These are phyloP conservation scores for Axis porcinus DNA, from an alignment of 2,113 vertebrate genomes.

Conservation along the genomic window DNA sequence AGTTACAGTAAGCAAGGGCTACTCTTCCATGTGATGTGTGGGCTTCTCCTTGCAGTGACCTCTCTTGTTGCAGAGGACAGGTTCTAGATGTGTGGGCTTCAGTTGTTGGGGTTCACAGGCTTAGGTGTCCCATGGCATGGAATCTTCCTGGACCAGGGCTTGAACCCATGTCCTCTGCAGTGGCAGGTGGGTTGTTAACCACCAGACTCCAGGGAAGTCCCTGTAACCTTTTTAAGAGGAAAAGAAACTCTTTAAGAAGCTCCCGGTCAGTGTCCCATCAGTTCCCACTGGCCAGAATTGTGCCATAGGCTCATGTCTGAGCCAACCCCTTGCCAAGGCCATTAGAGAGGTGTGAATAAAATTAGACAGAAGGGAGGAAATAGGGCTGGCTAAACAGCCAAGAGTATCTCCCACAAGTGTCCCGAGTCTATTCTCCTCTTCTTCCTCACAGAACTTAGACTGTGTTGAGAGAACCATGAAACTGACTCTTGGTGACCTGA, in stretches of 20 bases:
- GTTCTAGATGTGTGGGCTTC: not conserved
- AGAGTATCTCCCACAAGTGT: not conserved
- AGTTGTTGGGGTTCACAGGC: not conserved
- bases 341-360: not conserved
- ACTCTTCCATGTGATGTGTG: not conserved
- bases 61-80: not conserved
- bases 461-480: not conserved
- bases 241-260: not conserved
- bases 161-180: not conserved
- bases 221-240: not conserved
- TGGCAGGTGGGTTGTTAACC: not conserved
- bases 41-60: not conserved
- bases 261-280: not conserved
- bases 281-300: not conserved
- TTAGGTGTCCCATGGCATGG: not conserved
- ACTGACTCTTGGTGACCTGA: not conserved
- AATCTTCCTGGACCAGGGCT: not conserved
- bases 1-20: not conserved
- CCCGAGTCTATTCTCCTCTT: not conserved
- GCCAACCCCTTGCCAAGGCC: not conserved
- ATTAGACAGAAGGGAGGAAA: not conserved
- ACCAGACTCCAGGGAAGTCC: not conserved
- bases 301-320: not conserved
- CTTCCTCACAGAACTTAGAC: not conserved
- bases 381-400: not conserved